Percentiles rank a stretch among this genome's conserved stretches.
phyloP scores from a whole-genome alignment of 2,797 vertebrate genomes.

The Cottoperca gobio region DNA sequence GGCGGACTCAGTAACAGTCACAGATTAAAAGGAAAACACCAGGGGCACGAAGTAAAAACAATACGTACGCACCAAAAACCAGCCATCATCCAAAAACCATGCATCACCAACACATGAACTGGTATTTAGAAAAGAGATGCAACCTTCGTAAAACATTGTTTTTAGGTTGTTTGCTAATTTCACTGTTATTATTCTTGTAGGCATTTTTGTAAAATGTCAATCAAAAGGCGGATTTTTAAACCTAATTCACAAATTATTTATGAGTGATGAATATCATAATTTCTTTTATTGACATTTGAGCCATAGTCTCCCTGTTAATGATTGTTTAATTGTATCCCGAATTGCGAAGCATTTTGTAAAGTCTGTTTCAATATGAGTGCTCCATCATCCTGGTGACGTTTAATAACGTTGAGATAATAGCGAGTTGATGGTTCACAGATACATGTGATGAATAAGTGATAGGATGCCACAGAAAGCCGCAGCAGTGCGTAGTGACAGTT shows the following conservation, averaged over 20 bases:
- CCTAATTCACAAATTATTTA: neutral
- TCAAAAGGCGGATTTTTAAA: neutral
- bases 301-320: neutral
- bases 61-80: neutral
- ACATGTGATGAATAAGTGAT: neutral
- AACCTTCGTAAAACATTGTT: neutral
- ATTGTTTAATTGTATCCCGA: neutral
- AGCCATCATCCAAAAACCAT: neutral
- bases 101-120: neutral
- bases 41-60: neutral
- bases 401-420: neutral
- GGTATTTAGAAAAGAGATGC: neutral
- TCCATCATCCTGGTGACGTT: neutral
- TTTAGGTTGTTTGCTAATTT: neutral
- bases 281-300: neutral
- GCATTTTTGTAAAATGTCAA: neutral
- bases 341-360: neutral
- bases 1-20: neutral
- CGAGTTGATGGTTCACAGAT: neutral
- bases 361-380: neutral
- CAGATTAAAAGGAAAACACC: neutral
- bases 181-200: neutral
- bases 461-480: too few species aligned
- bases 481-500: neutral
- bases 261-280: neutral